Evolutionary conservation across 2,797 vertebrate genomes (phyloP).

Genomic region (Mallotus villosus): DNA sequence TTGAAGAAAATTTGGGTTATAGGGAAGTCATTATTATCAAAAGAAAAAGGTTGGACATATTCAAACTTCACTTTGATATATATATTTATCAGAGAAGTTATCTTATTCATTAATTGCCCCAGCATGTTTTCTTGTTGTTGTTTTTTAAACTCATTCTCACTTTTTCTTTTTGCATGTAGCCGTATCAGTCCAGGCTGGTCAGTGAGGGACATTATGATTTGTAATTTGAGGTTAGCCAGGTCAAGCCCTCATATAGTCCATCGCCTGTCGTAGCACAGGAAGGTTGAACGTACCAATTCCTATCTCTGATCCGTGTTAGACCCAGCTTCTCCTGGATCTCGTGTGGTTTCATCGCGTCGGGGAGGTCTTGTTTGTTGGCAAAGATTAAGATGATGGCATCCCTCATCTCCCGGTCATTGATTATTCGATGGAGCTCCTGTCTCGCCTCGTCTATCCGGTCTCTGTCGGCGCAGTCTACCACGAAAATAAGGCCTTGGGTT

Average conservation of each 20-base stretch:
- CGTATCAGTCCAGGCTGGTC: conserved; percentile 70
- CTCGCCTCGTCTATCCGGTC: conserved; percentile 96
- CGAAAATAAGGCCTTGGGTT: conserved; percentile 97
- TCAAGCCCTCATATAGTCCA: conserved; percentile 97
- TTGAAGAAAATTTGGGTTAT: conserved; percentile 67
- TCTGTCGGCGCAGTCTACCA: conserved; percentile 97
- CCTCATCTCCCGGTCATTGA: conserved; percentile 98
- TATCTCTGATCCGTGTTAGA: conserved; percentile 95
- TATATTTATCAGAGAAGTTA: conserved; percentile 75
- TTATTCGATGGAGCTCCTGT: conserved; percentile 97
- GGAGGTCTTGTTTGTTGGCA: conserved; percentile 98
- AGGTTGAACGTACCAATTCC: conserved; percentile 99
- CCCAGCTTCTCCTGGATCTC: conserved; percentile 99
- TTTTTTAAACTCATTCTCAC: conserved; percentile 43
- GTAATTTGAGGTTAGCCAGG: conserved; percentile 99
- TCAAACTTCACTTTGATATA: conserved; percentile 64
- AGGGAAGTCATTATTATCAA: conserved; percentile 60
- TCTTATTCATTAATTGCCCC: conserved; percentile 72
- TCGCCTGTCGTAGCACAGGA: conserved; percentile 95
- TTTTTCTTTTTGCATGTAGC: conserved; percentile 39
- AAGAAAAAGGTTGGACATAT: conserved; percentile 57
- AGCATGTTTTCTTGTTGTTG: conserved; percentile 51
- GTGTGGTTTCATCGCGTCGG: conserved; percentile 98
- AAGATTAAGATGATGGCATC: conserved; percentile 99
- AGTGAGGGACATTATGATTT: conserved; percentile 85